Conservation (phyloP, 2,113 vertebrate species). For the Myiozetetes cayanensis region DNA sequence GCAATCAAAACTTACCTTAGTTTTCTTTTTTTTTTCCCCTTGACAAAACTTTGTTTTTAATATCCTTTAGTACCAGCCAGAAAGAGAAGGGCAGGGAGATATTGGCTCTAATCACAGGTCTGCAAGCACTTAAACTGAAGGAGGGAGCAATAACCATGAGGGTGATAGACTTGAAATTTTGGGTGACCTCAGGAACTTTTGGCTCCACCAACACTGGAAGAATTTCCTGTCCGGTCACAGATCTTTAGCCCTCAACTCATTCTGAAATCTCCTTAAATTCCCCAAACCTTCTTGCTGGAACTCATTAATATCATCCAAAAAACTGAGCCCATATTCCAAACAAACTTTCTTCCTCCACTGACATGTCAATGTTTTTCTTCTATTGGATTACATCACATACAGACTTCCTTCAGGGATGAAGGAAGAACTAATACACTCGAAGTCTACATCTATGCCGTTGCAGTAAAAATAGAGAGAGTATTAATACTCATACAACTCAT, state of each 20-base stretch:
- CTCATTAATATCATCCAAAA: background rate
- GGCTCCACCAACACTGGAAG: background rate
- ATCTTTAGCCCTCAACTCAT: background rate
- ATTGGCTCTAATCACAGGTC: background rate
- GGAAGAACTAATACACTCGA: background rate
- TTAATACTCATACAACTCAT: background rate
- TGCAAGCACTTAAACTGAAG: background rate
- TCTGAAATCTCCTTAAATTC: background rate
- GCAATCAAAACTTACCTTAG: fast-evolving
- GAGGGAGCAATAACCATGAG: background rate
- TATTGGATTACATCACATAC: background rate
- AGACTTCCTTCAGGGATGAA: background rate
- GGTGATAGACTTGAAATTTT: background rate
- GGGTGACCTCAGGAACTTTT: background rate
- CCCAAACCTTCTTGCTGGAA: background rate
- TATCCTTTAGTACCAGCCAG: fast-evolving
- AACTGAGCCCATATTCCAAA: background rate
- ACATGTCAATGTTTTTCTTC: background rate
- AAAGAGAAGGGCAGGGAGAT: background rate
- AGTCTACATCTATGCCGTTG: background rate
- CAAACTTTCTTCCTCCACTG: background rate
- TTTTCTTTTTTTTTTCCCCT: background rate
- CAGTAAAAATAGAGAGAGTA: background rate
- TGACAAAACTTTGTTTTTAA: background rate
- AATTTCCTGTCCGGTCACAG: background rate